Evolutionary conservation across 2,113 vertebrate species (phyloP), one percentile per base, ranked within the genome.

Genomic region (Lycaon pictus): DNA sequence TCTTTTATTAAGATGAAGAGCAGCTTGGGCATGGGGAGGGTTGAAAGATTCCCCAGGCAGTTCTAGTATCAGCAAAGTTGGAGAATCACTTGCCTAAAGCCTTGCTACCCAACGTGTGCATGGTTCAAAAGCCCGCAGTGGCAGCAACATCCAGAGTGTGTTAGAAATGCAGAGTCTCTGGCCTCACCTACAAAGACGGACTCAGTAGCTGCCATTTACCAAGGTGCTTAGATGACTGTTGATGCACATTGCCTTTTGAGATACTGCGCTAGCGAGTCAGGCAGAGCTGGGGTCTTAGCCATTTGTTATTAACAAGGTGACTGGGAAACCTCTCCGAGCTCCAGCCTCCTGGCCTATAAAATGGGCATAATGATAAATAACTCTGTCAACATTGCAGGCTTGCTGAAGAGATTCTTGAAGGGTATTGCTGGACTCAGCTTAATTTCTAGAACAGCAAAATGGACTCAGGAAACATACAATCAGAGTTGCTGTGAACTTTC

Each of bases 61-160:
- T 95, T 97, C 16, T 62, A 27, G 7, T 89, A 80, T 71, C 48
- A 91, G 17, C 37, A 48, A 22, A 79, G 19, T 93, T 93, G 88
- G n/a, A 82, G 20, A 69, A 89, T 10, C 20, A 25, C 27, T 32
- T 0, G 1, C 67, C 25, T n/a, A 74, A 51, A 19, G 35, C 48
- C 55, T 92, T 25, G 4, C 12, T 82, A 69, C 32, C 17, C 37
- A 58, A 37, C 58, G 7, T 76, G 32, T 53, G n/a, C 43, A 29
- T 7, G 4, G 10, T 81, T n/a, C 25, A 43, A 55, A 67, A 48
- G 77, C 19, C 60, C 37, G 11, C 9, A 63, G 13, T 20, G 58
- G 29, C 22, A 29, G 5, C 29, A 60, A 13, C 32, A 62, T 8
- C 2, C 20, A 53, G n/a, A 27, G 11, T 35, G 58, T 92, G 29